Conservation (phyloP, 2,888 invertebrate genomes). For the Drosophila stalkeri region DNA sequence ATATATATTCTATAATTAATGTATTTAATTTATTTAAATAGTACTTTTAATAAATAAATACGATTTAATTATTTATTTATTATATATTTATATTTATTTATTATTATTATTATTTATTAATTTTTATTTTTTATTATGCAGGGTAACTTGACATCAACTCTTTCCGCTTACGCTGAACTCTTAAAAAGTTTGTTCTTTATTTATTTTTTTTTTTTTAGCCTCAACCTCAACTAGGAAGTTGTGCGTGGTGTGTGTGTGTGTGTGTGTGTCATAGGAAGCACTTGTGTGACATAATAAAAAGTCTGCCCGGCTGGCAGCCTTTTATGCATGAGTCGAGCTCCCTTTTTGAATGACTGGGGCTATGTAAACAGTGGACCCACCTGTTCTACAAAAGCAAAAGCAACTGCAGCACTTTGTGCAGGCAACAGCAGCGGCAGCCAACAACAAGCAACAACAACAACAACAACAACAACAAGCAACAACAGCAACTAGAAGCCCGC, state of each 20-base stretch:
- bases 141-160: neutral
- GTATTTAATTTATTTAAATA: too few species aligned
- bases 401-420: slow-evolving; percentile 63
- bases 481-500: slow-evolving; percentile 49
- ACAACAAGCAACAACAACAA: slow-evolving; percentile 20
- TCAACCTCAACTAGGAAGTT: slow-evolving; percentile 64
- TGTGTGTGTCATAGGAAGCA: slow-evolving; percentile 75
- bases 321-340: slow-evolving; percentile 30
- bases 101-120: too few species aligned
- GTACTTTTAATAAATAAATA: too few species aligned
- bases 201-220: slow-evolving; percentile 42
- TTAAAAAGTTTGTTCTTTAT: slow-evolving; percentile 12
- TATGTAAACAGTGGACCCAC: slow-evolving; percentile 51
- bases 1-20: too few species aligned
- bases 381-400: slow-evolving; percentile 26
- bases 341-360: slow-evolving; percentile 19
- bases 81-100: too few species aligned
- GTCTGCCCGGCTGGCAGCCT: slow-evolving; percentile 42
- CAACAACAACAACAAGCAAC: slow-evolving; percentile 32
- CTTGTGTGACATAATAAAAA: slow-evolving; percentile 79
- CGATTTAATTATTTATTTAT: too few species aligned
- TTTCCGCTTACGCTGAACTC: neutral
- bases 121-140: too few species aligned
- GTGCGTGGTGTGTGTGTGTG: slow-evolving; percentile 56
- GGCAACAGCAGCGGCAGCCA: neutral